These are phyloP conservation scores for Caranx ignobilis DNA, from an alignment of 2,113 vertebrate species.

Conservation along the genomic window DNA sequence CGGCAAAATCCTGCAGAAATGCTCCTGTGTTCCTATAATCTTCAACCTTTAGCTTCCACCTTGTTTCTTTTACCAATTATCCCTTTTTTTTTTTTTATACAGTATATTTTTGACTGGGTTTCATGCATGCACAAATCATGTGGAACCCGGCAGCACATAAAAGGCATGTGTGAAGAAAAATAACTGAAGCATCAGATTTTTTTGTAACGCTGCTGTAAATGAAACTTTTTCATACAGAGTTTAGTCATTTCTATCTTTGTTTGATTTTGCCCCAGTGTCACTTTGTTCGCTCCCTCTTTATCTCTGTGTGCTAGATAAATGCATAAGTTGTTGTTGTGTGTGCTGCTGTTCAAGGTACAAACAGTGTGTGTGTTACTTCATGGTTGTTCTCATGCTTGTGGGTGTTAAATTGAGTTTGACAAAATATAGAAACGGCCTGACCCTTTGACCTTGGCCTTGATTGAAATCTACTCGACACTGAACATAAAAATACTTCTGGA, in stretches of 20 bases:
- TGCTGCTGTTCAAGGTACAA: constrained; percentile 19
- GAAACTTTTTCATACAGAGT: not conserved
- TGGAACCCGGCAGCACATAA: not conserved
- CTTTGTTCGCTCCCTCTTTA: constrained; percentile 13
- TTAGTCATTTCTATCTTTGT: constrained; percentile 21
- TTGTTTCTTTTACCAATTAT: constrained; percentile 5
- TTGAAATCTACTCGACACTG: not conserved
- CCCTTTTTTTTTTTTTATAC: not conserved
- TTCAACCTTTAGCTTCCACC: constrained; percentile 15
- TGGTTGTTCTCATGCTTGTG: constrained; percentile 3
- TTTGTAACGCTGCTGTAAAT: not conserved
- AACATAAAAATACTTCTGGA: constrained; percentile 6
- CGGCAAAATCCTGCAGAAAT: constrained; percentile 6
- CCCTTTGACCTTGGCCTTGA: constrained; percentile 1
- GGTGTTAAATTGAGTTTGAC: constrained; percentile 26
- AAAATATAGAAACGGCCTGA: constrained; percentile 28
- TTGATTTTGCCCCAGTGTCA: constrained; percentile 32
- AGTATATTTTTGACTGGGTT: not conserved
- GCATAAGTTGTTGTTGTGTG: constrained; percentile 8
- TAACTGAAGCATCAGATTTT: not conserved
- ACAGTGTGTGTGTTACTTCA: constrained; percentile 2
- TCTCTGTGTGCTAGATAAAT: constrained; percentile 23
- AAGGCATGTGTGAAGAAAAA: constrained; percentile 17
- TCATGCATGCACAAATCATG: constrained; percentile 11
- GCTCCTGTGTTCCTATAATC: not conserved